Base-by-base conservation (phyloP, 2,113 vertebrate species). In the Nothocercus julius region DNA sequence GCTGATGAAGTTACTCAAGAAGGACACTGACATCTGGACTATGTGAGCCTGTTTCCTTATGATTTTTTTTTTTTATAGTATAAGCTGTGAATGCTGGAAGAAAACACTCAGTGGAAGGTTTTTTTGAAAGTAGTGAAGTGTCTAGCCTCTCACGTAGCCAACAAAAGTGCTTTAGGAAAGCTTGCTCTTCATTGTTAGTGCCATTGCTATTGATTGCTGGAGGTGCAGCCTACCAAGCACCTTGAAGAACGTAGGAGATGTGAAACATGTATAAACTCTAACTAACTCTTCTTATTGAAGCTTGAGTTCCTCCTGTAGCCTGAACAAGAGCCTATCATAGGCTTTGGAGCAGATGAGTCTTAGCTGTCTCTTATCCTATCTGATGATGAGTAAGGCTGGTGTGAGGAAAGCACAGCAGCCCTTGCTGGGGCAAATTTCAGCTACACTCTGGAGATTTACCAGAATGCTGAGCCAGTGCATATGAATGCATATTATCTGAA, bases 261-360 rank as follows among this genome's bases (percentile, higher is more conserved):
- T 1, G 2, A 93, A 34, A 34, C 4, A 5, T 0, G 1, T 21
- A 40, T 4, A 38, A 70, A 66, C 2, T 34, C 20, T 51, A 13
- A 11, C 47, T 49, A 49, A 49, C 49, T 49, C 49, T 47, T 47
- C 45, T 49, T 49, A 49, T 24, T 22, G 49, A 49, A 49, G 49
- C 21, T 49, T 49, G 49, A 49, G 49, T 49, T 49, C 21, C 49
- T 49, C 4, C 11, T 85, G 73, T 21, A 82, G 51, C 13, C 40
- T n/a, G n/a, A 13, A 11, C 27, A 4, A 36, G 20, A 87, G 45
- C 21, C 51, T 36, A 13, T 38, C 32, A 2, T 32, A 20, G 34
- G n/a, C n/a, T 49, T 21, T 9, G 42, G 22, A 77, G 36, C 73
- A 59, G 47, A 80, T 54, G 38, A 85, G 6, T 77, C 16, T 45